Base-by-base conservation (phyloP, 2,888 invertebrate species). In the Latrodectus elegans region DNA sequence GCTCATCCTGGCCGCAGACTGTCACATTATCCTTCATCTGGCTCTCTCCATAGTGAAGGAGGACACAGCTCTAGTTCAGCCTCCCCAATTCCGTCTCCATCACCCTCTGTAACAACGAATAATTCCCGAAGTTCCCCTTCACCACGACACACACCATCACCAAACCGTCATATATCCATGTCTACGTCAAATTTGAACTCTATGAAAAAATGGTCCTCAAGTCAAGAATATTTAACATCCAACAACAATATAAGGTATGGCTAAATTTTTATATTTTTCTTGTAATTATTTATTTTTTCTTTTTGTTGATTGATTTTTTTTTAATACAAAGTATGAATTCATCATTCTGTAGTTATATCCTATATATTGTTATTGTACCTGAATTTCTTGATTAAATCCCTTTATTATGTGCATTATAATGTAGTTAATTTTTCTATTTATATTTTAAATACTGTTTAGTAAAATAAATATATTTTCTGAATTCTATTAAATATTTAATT, bases 1-100 rank as follows among this genome's bases (percentile, higher is more conserved):
- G 70, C 52, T 1, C 75, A 82, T 9, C 77, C 88, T 14, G 76
- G 73, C 15, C 60, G 89, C 10, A 52, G 84, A 11, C 81, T 89
- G 49, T 95, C 95, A 14, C 96, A 96, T 92, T 96, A 96, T 92
- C 96, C 96, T 92, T 96, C 96, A 1, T 96, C 96, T 74, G 95
- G 95, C 22, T 96, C 96, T 4, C 93, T 96, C 75, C 96, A 96
- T 92, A 96, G 96, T 76, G 91, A 91, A 17, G 96, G 96, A 92
- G 95, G 95, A 85, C 96, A 95, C 10, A 96, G 96, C 91, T 96
- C 96, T 10, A 96, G 95, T 91, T 96, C 96, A 77, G 95, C 95
- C 84, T 96, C 96, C n/a, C 96, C 96, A 11, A 95, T 96, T 89
- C 96, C 96, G 86, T 92, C 93, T 15, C 93, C 93, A 92, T 93